Evolutionary conservation across 2,797 vertebrate genomes (phyloP).

Genomic region (Leptoclinus maculatus): DNA sequence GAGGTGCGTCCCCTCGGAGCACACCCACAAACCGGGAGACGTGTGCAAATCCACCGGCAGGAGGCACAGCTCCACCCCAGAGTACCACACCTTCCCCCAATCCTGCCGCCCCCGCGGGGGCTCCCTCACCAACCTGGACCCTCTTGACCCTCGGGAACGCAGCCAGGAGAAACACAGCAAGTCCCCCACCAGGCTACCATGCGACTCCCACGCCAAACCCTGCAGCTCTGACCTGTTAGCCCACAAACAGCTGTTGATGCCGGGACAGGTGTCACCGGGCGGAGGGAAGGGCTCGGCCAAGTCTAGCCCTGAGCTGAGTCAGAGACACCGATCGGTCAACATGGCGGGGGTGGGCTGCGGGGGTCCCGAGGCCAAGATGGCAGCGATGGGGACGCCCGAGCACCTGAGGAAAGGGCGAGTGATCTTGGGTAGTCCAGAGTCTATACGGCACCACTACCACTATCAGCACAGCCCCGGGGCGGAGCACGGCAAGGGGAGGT

Average conservation of each 20-base stretch:
- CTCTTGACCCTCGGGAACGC: slow-evolving; percentile 85
- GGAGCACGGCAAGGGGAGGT: slow-evolving; percentile 90
- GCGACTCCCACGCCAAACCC: slow-evolving; percentile 83
- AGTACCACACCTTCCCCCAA: slow-evolving; percentile 90
- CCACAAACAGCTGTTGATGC: slow-evolving; percentile 86
- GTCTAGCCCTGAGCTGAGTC: slow-evolving; percentile 90
- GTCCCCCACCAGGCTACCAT: slow-evolving; percentile 82
- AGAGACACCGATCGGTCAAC: slow-evolving; percentile 84
- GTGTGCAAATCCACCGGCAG: slow-evolving; percentile 80
- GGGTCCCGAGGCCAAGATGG: slow-evolving; percentile 89
- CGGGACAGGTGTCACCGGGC: slow-evolving; percentile 79
- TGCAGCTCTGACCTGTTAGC: slow-evolving; percentile 84
- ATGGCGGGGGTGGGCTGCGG: slow-evolving; percentile 57
- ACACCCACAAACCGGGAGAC: slow-evolving; percentile 62
- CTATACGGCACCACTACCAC: slow-evolving; percentile 85
- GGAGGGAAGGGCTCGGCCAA: slow-evolving; percentile 44
- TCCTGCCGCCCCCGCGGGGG: slow-evolving; percentile 81
- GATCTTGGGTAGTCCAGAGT: slow-evolving; percentile 91
- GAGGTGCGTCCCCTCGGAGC: slow-evolving; percentile 75
- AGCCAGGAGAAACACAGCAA: slow-evolving; percentile 89
- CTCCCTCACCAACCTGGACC: slow-evolving; percentile 85
- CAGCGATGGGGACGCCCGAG: slow-evolving; percentile 86
- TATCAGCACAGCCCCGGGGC: slow-evolving; percentile 84
- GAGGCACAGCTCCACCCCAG: slow-evolving; percentile 89
- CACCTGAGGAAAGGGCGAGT: slow-evolving; percentile 90